These are phyloP conservation scores for Epirrita christyi DNA, from an alignment of 2,888 invertebrate species.

Conservation along the genomic window DNA sequence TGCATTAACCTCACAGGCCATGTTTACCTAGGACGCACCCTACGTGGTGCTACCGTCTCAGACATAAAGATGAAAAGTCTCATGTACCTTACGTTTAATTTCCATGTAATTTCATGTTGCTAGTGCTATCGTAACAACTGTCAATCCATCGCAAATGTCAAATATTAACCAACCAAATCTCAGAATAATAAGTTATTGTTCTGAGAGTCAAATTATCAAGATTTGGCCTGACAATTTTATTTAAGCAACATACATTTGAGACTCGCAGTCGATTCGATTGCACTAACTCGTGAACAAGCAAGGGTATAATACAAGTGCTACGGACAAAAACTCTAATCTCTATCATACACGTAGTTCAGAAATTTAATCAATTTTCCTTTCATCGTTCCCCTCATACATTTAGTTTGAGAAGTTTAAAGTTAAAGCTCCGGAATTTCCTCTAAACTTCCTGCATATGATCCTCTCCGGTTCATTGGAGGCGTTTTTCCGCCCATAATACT, in stretches of 20 bases:
- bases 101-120: too few species aligned
- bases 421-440: slow-evolving; percentile 20
- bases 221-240: not conserved
- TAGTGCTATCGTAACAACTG: not conserved
- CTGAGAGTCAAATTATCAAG: too few species aligned
- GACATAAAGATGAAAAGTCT: too few species aligned
- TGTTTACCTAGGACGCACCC: too few species aligned
- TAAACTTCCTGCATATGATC: slow-evolving; percentile 42
- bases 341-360: slow-evolving; percentile 9
- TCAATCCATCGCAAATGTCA: not conserved
- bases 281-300: not conserved
- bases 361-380: slow-evolving; percentile 31
- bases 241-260: too few species aligned
- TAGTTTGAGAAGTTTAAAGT: slow-evolving; percentile 19
- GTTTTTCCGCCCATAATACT: slow-evolving; percentile 57
- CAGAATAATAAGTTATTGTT: too few species aligned
- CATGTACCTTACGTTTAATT: not conserved
- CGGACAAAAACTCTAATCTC: slow-evolving; percentile 7
- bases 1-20: too few species aligned
- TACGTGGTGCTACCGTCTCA: too few species aligned
- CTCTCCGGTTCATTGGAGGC: slow-evolving; percentile 49
- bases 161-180: too few species aligned
- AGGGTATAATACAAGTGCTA: too few species aligned
- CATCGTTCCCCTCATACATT: slow-evolving; percentile 18
- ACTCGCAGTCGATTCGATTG: not conserved